phyloP scores from a whole-genome alignment of 1,140 invertebrate genomes.

The Cydia fagiglandana region DNA sequence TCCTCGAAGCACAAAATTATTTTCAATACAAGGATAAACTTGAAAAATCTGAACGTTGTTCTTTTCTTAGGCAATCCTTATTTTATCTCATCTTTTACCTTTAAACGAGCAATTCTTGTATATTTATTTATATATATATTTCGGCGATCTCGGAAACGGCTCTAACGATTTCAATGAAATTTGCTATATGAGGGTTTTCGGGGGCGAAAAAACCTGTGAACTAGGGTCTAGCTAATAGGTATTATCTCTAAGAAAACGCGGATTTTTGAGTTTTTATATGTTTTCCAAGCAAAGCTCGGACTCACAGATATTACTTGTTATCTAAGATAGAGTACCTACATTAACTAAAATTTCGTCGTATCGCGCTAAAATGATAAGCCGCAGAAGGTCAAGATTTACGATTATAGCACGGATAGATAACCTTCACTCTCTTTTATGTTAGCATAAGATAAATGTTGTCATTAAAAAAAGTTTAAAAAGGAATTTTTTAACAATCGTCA shows the following conservation, averaged over 20 bases:
- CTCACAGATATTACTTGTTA: too few relatives aligned
- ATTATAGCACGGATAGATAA: slow-evolving; percentile 18
- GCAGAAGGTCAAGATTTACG: slow-evolving; percentile 18
- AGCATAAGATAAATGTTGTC: slow-evolving; percentile 2
- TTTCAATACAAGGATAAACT: not conserved
- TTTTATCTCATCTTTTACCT: too few relatives aligned
- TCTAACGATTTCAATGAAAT: too few relatives aligned
- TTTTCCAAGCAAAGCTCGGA: too few relatives aligned
- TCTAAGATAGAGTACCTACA: not conserved
- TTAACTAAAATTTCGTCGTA: slow-evolving; percentile 21
- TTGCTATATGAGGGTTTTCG: too few relatives aligned
- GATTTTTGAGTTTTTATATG: too few relatives aligned
- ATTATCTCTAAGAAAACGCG: too few relatives aligned
- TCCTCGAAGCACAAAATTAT: not conserved
- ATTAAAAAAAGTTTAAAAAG: not conserved
- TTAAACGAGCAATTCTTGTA: too few relatives aligned
- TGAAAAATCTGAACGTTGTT: not conserved
- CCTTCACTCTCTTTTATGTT: slow-evolving; percentile 17
- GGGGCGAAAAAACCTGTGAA: too few relatives aligned
- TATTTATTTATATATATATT: too few relatives aligned
- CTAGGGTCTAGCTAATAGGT: too few relatives aligned
- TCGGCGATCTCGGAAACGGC: too few relatives aligned
- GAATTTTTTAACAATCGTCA: not conserved
- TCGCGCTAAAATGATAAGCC: slow-evolving; percentile 28
- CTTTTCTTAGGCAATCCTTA: not conserved